Evolutionary conservation across 1,140 invertebrate species (phyloP), one percentile per base, ranked within the genome.

Genomic region (Solenopsis invicta): DNA sequence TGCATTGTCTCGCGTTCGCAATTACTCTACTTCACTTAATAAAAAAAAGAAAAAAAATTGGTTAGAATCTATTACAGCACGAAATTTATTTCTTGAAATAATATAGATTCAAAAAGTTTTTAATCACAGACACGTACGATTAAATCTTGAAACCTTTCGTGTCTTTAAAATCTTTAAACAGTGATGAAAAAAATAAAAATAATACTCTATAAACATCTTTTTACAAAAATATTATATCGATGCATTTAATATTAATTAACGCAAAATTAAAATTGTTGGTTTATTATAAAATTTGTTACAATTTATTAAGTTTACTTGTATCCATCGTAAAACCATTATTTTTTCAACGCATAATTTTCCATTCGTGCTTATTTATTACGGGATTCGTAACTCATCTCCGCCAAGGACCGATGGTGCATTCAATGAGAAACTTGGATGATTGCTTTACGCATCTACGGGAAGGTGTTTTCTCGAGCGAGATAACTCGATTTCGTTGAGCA

Each of bases 401-500:
- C 10, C 9, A 9, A 54, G 48, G 16, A 52, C n/a, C 61, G 29
- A 67, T 78, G 45, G 66, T 66, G 59, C 76, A 34, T 78, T 78
- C 76, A 54, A 66, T 66, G 24, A 34, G 18, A 78, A 78, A 48
- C 29, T 45, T 24, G 18, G 24, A n/a, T 8, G 45, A 64, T 77
- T 64, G n/a, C 77, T 54, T 56, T 56, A 61, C 56, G 50, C 78
- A 56, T 56, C 64, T 56, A 29, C 50, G 29, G 21, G 8, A 41
- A n/a, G 34, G 34, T 81, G 34, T 56, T 81, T 81, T 45, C 21
- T 71, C 52, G 50, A 59, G 66, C 78, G 64, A 71, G 67, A 71
- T 81, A 71, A 81, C 61, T 67, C 61, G 61, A 45, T 56, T 81
- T 41, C 34, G 50, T 59, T 21, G 66, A 71, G 18, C 76, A 64